These are phyloP conservation scores for Crotalus helleri DNA, from an alignment of 2,113 vertebrate genomes.

Conservation along the genomic window DNA sequence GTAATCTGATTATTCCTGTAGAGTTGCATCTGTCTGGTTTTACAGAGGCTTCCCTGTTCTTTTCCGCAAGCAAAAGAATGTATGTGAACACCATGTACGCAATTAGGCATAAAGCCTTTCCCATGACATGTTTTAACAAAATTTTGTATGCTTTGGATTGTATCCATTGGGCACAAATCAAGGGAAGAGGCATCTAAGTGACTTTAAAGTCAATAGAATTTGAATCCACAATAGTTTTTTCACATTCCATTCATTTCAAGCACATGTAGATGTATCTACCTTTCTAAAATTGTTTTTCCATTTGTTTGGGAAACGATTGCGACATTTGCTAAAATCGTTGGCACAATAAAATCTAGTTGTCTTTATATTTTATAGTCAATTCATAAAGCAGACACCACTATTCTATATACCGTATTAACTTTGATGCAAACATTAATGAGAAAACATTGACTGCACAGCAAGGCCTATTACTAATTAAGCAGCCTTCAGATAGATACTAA, in stretches of 20 bases:
- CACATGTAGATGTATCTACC: neutral
- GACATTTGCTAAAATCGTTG: neutral
- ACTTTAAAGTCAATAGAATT: neutral
- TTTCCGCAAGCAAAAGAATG: neutral
- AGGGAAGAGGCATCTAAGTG: neutral
- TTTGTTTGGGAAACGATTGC: neutral
- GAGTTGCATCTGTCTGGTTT: neutral
- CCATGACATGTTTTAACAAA: neutral
- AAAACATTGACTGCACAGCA: constrained; percentile 43
- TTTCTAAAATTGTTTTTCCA: neutral
- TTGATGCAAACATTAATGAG: constrained; percentile 47
- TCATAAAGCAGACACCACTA: neutral
- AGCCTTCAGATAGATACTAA: constrained; percentile 25
- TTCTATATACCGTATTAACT: constrained; percentile 41
- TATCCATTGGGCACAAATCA: neutral
- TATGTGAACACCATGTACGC: neutral
- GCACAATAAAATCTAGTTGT: neutral
- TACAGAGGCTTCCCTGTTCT: neutral
- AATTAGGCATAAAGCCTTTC: neutral
- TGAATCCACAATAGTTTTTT: neutral
- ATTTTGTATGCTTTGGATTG: neutral
- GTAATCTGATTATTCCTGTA: neutral
- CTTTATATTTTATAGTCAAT: neutral
- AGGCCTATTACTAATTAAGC: constrained; percentile 33
- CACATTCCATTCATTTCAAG: neutral